phyloP scores from a whole-genome alignment of 1,140 invertebrate genomes.

The Globodera ellingtonae region DNA sequence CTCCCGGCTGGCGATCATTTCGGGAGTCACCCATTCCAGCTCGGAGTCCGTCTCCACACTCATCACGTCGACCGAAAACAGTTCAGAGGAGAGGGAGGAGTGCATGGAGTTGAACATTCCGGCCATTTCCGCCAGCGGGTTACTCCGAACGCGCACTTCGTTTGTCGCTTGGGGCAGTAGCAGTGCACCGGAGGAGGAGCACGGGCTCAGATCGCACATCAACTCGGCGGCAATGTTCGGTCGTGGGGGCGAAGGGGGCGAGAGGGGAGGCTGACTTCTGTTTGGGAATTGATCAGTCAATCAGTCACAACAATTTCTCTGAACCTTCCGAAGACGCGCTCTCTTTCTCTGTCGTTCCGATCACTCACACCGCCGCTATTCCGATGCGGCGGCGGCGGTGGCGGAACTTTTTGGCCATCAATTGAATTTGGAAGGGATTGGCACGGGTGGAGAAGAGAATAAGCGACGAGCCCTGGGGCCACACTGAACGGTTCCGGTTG shows the following conservation, averaged over 20 bases:
- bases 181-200: conserved; percentile 31
- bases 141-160: conserved; percentile 4
- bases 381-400: conserved; percentile 6
- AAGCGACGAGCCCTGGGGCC: conserved; percentile 44
- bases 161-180: conserved; percentile 7
- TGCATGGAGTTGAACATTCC: conserved; percentile 60
- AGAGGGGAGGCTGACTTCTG: conserved; percentile 9
- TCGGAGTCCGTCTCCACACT: conserved; percentile 63
- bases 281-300: no score
- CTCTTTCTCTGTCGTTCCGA: neutral
- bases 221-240: conserved; percentile 9
- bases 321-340: neutral
- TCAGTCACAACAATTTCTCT: neutral
- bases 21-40: conserved; percentile 62
- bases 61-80: conserved; percentile 58
- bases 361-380: neutral
- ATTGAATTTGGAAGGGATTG: neutral
- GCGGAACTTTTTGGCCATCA: neutral
- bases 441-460: conserved; percentile 11
- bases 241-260: conserved; percentile 22
- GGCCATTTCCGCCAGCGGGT: neutral
- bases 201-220: conserved; percentile 19
- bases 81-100: conserved; percentile 63
- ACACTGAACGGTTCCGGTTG: conserved; percentile 32
- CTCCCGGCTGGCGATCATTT: conserved; percentile 50